These are phyloP conservation scores for Ginglymostoma cirratum DNA, from an alignment of 2,113 vertebrate genomes.

Conservation along the genomic window DNA sequence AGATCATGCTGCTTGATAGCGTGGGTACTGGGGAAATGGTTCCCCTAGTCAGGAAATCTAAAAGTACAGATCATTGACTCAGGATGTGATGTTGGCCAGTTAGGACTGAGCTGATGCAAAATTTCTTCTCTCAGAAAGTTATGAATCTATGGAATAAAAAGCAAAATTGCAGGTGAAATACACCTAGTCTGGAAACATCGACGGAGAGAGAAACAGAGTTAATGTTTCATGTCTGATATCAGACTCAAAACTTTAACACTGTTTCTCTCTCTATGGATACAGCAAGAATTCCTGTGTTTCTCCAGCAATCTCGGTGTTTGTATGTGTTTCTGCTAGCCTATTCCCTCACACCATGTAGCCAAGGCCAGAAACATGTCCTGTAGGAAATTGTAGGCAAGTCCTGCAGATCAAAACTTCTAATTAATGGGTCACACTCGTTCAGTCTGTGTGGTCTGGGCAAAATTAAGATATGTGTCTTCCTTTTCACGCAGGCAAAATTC, in stretches of 20 bases:
- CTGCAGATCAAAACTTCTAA: background rate
- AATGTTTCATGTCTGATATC: too few species aligned
- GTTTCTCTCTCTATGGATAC: too few species aligned
- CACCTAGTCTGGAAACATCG: too few species aligned
- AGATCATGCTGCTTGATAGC: background rate
- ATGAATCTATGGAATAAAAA: background rate
- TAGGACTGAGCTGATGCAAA: background rate
- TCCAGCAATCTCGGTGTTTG: too few species aligned
- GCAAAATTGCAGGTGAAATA: too few species aligned
- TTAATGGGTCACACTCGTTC: background rate
- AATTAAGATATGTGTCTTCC: background rate
- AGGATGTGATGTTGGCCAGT: background rate
- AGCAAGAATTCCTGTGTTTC: too few species aligned
- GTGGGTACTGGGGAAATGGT: too few species aligned
- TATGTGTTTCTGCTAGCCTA: too few species aligned
- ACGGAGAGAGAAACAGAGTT: too few species aligned
- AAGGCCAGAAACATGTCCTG: background rate
- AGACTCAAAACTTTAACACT: too few species aligned
- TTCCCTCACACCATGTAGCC: background rate
- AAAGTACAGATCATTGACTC: background rate
- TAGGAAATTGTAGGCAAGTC: background rate
- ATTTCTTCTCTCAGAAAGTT: background rate
- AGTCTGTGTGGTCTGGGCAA: background rate
- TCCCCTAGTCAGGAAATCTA: too few species aligned
- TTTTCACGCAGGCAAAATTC: constrained; percentile 47